These are phyloP conservation scores for Ridgeia piscesae DNA, from an alignment of 1,140 invertebrate genomes.

Conservation along the genomic window DNA sequence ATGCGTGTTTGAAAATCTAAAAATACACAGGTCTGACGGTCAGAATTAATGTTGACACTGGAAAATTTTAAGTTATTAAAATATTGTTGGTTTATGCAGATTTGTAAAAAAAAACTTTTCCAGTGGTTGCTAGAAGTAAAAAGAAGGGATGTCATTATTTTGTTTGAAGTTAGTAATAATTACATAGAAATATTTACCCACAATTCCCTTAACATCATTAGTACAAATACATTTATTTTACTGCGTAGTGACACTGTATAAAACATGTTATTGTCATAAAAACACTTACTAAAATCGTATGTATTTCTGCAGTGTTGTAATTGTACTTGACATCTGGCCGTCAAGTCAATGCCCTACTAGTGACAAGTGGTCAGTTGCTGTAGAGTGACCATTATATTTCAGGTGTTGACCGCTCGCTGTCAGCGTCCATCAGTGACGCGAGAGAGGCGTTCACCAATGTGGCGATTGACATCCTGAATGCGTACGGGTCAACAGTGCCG, in stretches of 20 bases:
- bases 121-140: no score
- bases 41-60: no score
- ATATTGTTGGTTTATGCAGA: not conserved
- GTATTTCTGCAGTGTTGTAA: not conserved
- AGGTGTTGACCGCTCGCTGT: constrained; percentile 89
- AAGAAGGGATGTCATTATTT: no score
- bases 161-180: no score
- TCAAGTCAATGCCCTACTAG: not conserved
- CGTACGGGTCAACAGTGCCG: constrained; percentile 68
- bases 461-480: constrained; percentile 83
- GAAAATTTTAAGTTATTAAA: not conserved
- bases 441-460: constrained; percentile 95
- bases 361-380: not conserved
- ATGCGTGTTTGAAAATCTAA: not conserved
- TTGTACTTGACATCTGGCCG: not conserved
- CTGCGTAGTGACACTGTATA: no score
- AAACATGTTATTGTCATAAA: no score
- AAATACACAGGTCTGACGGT: no score
- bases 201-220: no score
- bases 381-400: constrained; percentile 34
- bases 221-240: no score
- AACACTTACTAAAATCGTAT: not conserved
- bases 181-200: no score
- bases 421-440: constrained; percentile 85
- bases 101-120: no score